Base-by-base conservation (phyloP, 2,797 vertebrate genomes). In the Coregonus ussuriensis region DNA sequence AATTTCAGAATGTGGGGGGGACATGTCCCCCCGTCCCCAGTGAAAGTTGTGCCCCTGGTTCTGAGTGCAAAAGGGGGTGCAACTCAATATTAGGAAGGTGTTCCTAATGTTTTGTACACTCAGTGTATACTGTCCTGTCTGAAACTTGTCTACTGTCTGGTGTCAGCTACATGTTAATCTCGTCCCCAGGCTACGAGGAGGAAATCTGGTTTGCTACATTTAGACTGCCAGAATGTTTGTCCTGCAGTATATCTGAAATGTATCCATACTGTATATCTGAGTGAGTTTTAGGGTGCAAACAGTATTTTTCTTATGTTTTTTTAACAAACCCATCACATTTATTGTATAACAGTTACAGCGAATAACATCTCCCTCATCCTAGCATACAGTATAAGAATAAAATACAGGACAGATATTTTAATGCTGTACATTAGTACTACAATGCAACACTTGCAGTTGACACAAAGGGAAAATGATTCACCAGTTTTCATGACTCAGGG, bases 211-310 rank as follows among this genome's bases (percentile, higher is more conserved):
- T n/a, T 18, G 54, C 16, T 6, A 59, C 16, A 47, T 59, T 59
- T 7, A 59, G 18, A n/a, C 54, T n/a, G 16, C 54, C 54, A 59
- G 54, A 59, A n/a, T 59, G 56, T 47, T 47, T 13, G 41, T 47
- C 41, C 41, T 47, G 41, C 41, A 47, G 41, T 47, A 47, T 11
- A 47, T 47, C 41, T 47, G 41, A 47, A 47, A 47, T 47, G 41
- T 47, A 3, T 11, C 9, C 41, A 47, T 47, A 47, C 41, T 47
- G 41, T 47, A 47, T 47, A 11, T 47, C 41, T 11, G 41, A 62
- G 56, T 62, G n/a, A 62, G n/a, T 21, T 62, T 62, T 21, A 59
- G 56, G 56, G n/a, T 62, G 53, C 18, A 67, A 67, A 67, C 31
- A 67, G 13, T 67, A 67, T 14, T 67, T 33, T 67, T 13, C 35